These are phyloP conservation scores for Lathronympha strigana DNA, from an alignment of 2,888 invertebrate genomes.

Conservation along the genomic window DNA sequence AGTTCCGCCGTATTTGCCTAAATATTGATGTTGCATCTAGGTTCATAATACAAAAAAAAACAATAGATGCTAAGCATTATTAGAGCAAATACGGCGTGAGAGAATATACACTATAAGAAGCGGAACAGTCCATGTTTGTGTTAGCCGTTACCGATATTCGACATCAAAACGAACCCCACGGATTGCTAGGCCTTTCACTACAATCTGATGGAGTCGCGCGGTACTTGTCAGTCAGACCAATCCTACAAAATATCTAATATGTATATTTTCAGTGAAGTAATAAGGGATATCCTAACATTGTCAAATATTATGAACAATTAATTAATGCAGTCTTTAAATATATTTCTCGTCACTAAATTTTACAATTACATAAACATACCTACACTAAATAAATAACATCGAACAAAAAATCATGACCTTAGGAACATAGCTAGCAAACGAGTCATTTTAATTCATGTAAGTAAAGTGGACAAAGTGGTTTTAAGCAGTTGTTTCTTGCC, in stretches of 20 bases:
- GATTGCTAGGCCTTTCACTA: background rate
- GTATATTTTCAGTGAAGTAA: constrained; percentile 50
- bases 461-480: background rate
- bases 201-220: background rate
- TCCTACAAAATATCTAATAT: constrained; percentile 30
- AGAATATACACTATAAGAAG: background rate
- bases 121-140: background rate
- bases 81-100: background rate
- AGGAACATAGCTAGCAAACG: constrained; percentile 69
- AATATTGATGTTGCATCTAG: background rate
- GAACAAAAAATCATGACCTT: constrained; percentile 79
- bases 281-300: constrained; percentile 62
- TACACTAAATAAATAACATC: constrained; percentile 74
- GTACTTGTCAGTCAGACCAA: constrained; percentile 3
- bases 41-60: background rate
- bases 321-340: constrained; percentile 82
- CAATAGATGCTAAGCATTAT: background rate
- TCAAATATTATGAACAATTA: constrained; percentile 77
- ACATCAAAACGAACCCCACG: background rate
- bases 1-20: background rate
- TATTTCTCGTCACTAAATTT: constrained; percentile 72
- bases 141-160: background rate
- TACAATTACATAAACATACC: constrained; percentile 57
- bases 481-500: constrained; percentile 14
- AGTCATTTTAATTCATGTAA: constrained; percentile 54